These are phyloP conservation scores for Gastrophryne carolinensis DNA, from an alignment of 2,797 vertebrate species.

Conservation along the genomic window DNA sequence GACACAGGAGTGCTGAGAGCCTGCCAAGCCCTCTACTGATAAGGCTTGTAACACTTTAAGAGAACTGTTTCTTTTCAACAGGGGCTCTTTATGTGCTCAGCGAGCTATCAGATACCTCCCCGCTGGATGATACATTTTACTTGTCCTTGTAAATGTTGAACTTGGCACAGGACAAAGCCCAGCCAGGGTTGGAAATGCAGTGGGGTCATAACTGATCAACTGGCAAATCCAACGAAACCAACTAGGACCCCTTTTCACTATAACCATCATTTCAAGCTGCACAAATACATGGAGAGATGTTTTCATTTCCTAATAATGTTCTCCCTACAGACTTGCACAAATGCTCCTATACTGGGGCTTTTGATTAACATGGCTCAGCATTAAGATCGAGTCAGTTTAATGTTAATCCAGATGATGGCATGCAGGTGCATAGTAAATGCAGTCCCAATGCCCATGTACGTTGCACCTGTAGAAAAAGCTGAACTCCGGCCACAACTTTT, in stretches of 20 bases:
- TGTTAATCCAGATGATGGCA: too few species aligned
- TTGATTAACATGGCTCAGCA: too few species aligned
- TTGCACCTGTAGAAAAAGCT: too few species aligned
- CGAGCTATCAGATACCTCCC: neutral
- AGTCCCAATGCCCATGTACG: too few species aligned
- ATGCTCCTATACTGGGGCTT: too few species aligned
- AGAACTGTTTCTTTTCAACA: constrained; percentile 28
- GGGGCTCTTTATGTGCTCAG: constrained; percentile 9
- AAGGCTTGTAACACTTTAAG: constrained; percentile 21
- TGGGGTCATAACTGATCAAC: neutral
- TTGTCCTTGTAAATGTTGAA: constrained; percentile 1
- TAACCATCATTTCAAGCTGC: neutral
- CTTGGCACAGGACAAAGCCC: neutral
- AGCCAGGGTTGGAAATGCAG: neutral
- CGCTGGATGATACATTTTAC: neutral
- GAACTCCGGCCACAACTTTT: too few species aligned
- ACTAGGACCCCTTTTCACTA: neutral
- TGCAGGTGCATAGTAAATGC: too few species aligned
- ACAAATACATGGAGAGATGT: too few species aligned
- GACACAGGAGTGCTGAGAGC: constrained; percentile 3
- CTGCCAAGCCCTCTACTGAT: constrained; percentile 27
- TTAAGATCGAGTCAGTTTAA: too few species aligned
- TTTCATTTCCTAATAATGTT: too few species aligned
- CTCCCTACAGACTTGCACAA: too few species aligned
- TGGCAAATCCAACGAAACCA: neutral